Percentiles rank a stretch among this genome's conserved stretches.
These are phyloP conservation scores for Zaprionus lineosus DNA, from an alignment of 2,888 invertebrate species.

Conservation along the genomic window DNA sequence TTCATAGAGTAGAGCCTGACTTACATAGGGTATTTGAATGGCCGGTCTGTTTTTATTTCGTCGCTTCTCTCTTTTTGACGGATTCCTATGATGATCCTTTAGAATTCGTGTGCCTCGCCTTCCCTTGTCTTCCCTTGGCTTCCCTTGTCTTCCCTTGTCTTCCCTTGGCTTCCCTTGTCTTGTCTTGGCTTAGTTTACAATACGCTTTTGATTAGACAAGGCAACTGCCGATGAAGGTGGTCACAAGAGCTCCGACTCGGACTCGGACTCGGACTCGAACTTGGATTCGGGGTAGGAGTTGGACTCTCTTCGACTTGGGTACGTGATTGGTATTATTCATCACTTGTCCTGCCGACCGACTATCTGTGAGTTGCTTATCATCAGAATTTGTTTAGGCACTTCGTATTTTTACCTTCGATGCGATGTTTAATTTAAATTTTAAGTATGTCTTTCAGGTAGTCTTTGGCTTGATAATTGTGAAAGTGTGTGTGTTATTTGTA, in stretches of 20 bases:
- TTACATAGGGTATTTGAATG: too few relatives aligned
- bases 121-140: constrained; percentile 37
- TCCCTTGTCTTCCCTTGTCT: constrained; percentile 48
- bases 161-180: constrained; percentile 52
- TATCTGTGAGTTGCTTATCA: constrained; percentile 61
- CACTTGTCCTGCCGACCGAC: constrained; percentile 64
- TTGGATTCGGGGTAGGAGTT: not conserved
- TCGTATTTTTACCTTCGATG: constrained; percentile 19
- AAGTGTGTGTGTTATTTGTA: constrained; percentile 1
- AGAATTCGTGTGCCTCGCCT: constrained; percentile 49
- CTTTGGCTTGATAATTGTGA: constrained; percentile 8
- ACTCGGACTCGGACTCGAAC: constrained; percentile 3
- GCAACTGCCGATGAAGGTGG: constrained; percentile 38
- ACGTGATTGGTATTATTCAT: constrained; percentile 81
- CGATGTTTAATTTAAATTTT: constrained; percentile 72
- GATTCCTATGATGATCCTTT: constrained; percentile 60
- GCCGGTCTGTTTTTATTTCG: constrained; percentile 1
- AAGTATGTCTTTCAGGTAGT: constrained; percentile 67
- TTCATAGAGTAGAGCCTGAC: constrained; percentile 28
- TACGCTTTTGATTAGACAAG: constrained; percentile 68
- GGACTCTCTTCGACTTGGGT: constrained; percentile 19
- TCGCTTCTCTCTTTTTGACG: constrained; percentile 22
- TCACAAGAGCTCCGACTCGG: constrained; percentile 4
- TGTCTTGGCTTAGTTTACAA: constrained; percentile 70
- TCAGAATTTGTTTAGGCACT: constrained; percentile 72